Base-by-base conservation (phyloP, 1,140 invertebrate genomes). In the Heliconius hermathena region DNA sequence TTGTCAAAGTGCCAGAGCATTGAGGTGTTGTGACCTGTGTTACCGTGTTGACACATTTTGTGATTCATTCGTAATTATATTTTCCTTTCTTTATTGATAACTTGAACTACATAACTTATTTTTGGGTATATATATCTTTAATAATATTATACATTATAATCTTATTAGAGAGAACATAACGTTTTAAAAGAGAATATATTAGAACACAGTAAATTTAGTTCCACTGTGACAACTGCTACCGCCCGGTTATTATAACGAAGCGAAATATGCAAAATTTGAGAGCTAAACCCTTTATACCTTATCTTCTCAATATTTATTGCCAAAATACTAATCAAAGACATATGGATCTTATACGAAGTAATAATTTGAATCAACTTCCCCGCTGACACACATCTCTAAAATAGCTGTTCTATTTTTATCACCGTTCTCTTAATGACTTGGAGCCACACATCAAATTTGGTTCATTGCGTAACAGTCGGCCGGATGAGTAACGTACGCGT, bases 311-410 rank as follows among this genome's bases (percentile, higher is more conserved):
- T 22, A 60, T 60, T 22, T 22, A 60, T 9, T 26, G 16, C 41
- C n/a, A 66, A 66, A 29, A 66, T 11, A 22, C 4, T 66, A 41
- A 76, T 71, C 49, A 77, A 71, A 71, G 26, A 36, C 26, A n/a
- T 8, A 11, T 46, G 26, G 70, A 72, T 77, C 76, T 76, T 33
- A 38, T 75, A 66, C 22, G 60, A 73, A 73, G 76, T 57, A 46
- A 82, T 73, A 49, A 29, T 76, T 81, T 81, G 81, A 85, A 87
- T 89, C 89, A 87, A 84, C 83, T 82, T 77, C 71, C 74, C 87
- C 85, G 90, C 87, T 93, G 91, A 91, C 91, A 91, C 85, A 93
- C 86, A 91, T 91, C 81, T 82, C 83, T 80, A 83, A 83, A 90
- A 91, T 91, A 91, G 87, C 87, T 71, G 81, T 74, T 86, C 88